phyloP scores from a whole-genome alignment of 2,113 vertebrate genomes.

The Coregonus clupeaformis region DNA sequence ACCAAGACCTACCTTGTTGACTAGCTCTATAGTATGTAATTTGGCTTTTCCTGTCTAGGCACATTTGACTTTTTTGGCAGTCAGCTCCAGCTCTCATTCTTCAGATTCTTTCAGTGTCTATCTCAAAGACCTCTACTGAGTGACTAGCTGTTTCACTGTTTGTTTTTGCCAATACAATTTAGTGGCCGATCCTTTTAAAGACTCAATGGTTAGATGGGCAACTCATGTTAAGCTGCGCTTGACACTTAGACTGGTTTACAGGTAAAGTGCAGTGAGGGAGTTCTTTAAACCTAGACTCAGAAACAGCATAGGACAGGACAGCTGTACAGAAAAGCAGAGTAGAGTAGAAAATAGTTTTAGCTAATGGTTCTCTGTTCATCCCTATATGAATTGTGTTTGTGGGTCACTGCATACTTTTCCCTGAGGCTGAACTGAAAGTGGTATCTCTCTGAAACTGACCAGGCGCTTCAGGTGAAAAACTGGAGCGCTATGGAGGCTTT shows the following conservation, averaged over 20 bases:
- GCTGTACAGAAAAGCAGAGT: not conserved
- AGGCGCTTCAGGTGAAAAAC: slow-evolving; percentile 99
- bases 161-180: no score
- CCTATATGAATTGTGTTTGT: slow-evolving; percentile 39
- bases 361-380: slow-evolving; percentile 30
- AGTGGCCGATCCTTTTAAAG: no score
- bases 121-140: no score
- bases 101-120: no score
- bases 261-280: no score
- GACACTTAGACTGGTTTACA: no score
- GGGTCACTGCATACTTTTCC: slow-evolving; percentile 52
- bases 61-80: no score
- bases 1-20: slow-evolving; percentile 20
- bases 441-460: slow-evolving; percentile 97
- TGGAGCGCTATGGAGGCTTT: slow-evolving; percentile 99
- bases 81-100: not conserved
- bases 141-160: no score
- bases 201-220: no score
- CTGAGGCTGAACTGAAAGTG: slow-evolving; percentile 91
- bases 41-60: not conserved
- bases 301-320: not conserved
- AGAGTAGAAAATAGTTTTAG: not conserved
- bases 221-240: no score
- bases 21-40: slow-evolving; percentile 12
- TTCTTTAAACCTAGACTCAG: no score